Conservation (phyloP, 2,888 invertebrate species). For the Scelioninae gen. 1 region DNA sequence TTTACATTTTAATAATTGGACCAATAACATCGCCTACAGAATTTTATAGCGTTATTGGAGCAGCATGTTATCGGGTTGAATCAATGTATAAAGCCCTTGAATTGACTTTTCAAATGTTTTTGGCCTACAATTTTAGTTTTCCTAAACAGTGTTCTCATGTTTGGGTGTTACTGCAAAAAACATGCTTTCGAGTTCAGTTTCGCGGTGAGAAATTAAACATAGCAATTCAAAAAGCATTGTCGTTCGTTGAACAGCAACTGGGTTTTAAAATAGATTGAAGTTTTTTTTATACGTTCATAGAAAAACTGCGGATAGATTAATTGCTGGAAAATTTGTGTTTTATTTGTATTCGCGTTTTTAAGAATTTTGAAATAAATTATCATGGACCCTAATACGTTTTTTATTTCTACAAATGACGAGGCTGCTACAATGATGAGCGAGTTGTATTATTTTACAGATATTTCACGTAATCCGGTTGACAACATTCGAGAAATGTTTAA, state of each 20-base stretch:
- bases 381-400: background rate
- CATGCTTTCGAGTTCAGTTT: background rate
- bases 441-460: slow-evolving; percentile 1
- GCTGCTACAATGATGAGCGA: slow-evolving; percentile 1
- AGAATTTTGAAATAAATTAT: background rate
- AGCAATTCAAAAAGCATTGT: background rate
- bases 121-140: background rate
- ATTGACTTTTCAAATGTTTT: slow-evolving; percentile 14
- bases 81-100: slow-evolving; percentile 1
- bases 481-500: background rate
- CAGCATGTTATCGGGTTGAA: slow-evolving; percentile 1
- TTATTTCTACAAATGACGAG: background rate
- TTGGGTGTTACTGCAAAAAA: slow-evolving; percentile 10
- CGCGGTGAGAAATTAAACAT: slow-evolving; percentile 1
- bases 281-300: background rate
- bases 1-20: slow-evolving; percentile 9
- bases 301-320: no score
- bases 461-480: slow-evolving; percentile 3
- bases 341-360: background rate
- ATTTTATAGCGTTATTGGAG: slow-evolving; percentile 1
- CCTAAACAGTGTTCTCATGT: slow-evolving; percentile 3
- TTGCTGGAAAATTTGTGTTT: background rate
- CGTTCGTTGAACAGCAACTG: slow-evolving; percentile 8
- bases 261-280: background rate
- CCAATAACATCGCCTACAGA: background rate